Base-by-base conservation (phyloP, 2,797 vertebrate species). In the Melanotaenia pygmaea region DNA sequence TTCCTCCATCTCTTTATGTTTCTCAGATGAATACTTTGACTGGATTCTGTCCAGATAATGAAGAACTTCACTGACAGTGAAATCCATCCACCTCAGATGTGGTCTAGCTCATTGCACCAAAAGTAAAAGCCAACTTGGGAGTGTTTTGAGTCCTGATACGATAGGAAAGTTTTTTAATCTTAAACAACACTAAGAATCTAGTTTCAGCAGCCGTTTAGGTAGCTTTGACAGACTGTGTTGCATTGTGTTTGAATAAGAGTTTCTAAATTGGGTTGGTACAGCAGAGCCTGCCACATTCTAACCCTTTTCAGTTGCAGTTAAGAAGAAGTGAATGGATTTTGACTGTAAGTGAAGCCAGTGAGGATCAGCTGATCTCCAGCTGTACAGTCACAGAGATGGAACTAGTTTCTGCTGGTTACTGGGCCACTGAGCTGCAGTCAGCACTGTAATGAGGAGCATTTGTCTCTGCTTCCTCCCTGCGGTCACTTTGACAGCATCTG, bases 391-490 rank as follows among this genome's bases (percentile, higher is more conserved):
- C 43, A 65, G 74, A 85, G 77, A 76, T 72, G 68, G 75, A 79
- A 86, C 77, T 80, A 81, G 60, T 86, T 88, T 79, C 73, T 87
- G 84, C 72, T 80, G 75, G 87, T 90, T 88, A 86, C 75, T 79
- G 84, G 77, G 79, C 79, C 77, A 78, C 91, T 85, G 83, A 76
- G 72, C 82, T 87, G 81, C 86, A 90, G 77, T 88, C 82, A 80
- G 72, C 18, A 7, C 70, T 67, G 64, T 91, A 93, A 93, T 91
- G 76, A 88, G 70, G 76, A 89, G 85, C 89, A 89, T 92, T 91
- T 89, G 88, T 82, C 87, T 92, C 83, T 79, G 67, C 88, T 93
- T 93, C 88, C 88, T 92, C 87, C 74, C 83, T 86, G 88, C 76
- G 81, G 90, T 91, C 77, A 88, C 82, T 89, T 83, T 86, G 83